A percentile compares a stretch with the other conserved stretches of the same genome.
phyloP scores from a whole-genome alignment of 2,888 invertebrate species.

The Rhabditophanes sp. region DNA sequence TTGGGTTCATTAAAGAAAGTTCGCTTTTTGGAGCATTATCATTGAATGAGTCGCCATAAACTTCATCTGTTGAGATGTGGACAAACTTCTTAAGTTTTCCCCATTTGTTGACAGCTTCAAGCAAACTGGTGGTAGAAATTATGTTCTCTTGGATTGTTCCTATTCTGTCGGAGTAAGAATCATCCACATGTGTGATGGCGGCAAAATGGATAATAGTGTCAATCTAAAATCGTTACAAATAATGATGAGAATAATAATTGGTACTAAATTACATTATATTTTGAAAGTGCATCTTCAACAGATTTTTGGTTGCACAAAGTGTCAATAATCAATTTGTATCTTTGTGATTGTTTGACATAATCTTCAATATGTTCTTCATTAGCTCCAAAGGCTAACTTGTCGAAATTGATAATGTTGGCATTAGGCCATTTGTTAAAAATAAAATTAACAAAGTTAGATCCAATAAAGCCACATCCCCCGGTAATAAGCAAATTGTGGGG shows the following conservation, averaged over 20 bases:
- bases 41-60: conserved; percentile 44
- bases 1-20: conserved; percentile 30
- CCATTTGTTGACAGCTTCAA: conserved; percentile 33
- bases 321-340: conserved; percentile 34
- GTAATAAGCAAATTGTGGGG: conserved; percentile 30
- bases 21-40: conserved; percentile 35
- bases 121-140: conserved; percentile 35
- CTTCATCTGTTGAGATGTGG: conserved; percentile 44
- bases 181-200: conserved; percentile 43
- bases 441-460: conserved; percentile 41
- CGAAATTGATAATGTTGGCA: conserved; percentile 35
- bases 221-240: conserved; percentile 16
- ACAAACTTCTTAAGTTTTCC: conserved; percentile 30
- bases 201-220: conserved; percentile 42
- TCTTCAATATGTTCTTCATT: conserved; percentile 16
- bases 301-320: conserved; percentile 23
- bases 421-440: conserved; percentile 30
- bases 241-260: background rate
- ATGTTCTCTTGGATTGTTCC: conserved; percentile 42
- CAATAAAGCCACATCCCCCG: conserved; percentile 43
- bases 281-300: conserved; percentile 18
- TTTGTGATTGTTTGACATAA: conserved; percentile 16
- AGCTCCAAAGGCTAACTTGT: conserved; percentile 37
- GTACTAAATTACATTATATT: conserved; percentile 17
- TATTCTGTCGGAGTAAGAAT: conserved; percentile 40